Conservation (phyloP, 2,888 invertebrate species). For the Pilophorus perplexus region DNA sequence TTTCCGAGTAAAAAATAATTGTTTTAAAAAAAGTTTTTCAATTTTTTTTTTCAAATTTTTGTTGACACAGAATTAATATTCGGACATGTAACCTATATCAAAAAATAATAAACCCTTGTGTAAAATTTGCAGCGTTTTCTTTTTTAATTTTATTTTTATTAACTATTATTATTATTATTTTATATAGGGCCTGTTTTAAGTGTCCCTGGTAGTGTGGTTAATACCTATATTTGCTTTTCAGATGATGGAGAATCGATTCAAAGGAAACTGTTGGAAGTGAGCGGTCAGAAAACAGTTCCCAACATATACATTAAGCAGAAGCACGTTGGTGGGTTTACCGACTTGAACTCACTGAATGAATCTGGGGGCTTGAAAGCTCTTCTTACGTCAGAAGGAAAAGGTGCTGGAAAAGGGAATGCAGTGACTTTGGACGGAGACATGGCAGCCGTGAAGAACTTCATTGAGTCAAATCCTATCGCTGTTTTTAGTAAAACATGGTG, state of each 20-base stretch:
- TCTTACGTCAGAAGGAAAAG: neutral
- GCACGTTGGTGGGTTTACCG: neutral
- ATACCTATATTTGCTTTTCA: too few relatives aligned
- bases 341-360: neutral
- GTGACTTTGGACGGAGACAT: neutral
- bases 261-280: neutral
- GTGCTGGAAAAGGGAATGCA: neutral
- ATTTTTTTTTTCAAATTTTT: too few relatives aligned
- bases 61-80: too few relatives aligned
- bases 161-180: too few relatives aligned
- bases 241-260: neutral
- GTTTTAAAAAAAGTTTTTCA: too few relatives aligned
- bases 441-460: slow-evolving; percentile 1
- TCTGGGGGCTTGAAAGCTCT: neutral
- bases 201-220: too few relatives aligned
- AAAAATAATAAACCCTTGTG: too few relatives aligned
- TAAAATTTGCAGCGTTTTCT: too few relatives aligned
- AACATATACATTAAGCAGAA: slow-evolving; percentile 1
- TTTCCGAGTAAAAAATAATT: too few relatives aligned
- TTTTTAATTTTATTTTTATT: too few relatives aligned
- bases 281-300: slow-evolving; percentile 1
- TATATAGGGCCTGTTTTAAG: too few relatives aligned
- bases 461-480: neutral
- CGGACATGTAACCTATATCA: too few relatives aligned
- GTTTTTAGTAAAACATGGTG: slow-evolving; percentile 39